Evolutionary conservation across 2,113 vertebrate species (phyloP).

Genomic region (Peromyscus californicus): DNA sequence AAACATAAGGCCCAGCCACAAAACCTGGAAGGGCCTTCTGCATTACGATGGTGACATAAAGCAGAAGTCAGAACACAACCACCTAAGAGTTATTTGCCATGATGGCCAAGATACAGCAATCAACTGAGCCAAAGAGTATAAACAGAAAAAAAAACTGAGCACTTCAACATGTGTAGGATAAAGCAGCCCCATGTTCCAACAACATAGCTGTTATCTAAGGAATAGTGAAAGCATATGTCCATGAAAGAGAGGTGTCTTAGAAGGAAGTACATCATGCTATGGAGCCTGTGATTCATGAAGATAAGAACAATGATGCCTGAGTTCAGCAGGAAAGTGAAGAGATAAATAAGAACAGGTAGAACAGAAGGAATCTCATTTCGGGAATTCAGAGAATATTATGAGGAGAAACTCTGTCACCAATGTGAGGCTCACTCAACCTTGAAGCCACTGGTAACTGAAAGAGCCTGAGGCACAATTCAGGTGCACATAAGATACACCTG

Average conservation of each 20-base stretch:
- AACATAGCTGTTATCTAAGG: slow-evolving; percentile 69
- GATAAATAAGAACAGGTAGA: slow-evolving; percentile 55
- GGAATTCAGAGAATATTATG: neutral
- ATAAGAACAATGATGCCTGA: slow-evolving; percentile 63
- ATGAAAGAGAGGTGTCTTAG: slow-evolving; percentile 70
- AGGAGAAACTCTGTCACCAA: slow-evolving; percentile 64
- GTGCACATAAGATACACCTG: neutral
- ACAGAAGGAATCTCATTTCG: neutral
- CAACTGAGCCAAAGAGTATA: slow-evolving; percentile 63
- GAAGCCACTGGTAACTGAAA: neutral
- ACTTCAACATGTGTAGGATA: slow-evolving; percentile 56
- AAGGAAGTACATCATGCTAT: slow-evolving; percentile 78
- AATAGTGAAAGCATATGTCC: slow-evolving; percentile 68
- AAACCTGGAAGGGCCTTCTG: neutral
- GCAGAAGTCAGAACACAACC: slow-evolving; percentile 18
- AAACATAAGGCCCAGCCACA: neutral
- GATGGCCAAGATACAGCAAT: slow-evolving; percentile 72
- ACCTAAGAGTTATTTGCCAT: slow-evolving; percentile 63
- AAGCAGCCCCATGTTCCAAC: neutral
- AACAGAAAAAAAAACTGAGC: slow-evolving; percentile 72
- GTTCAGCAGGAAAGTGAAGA: slow-evolving; percentile 62
- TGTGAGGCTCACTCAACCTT: slow-evolving; percentile 62
- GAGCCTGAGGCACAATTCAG: neutral
- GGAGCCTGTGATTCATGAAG: neutral
- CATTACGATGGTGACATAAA: slow-evolving; percentile 18